A percentile compares a stretch with the other conserved stretches of the same genome.
Evolutionary conservation across 2,888 invertebrate genomes (phyloP).

Genomic region (Patella depressa): DNA sequence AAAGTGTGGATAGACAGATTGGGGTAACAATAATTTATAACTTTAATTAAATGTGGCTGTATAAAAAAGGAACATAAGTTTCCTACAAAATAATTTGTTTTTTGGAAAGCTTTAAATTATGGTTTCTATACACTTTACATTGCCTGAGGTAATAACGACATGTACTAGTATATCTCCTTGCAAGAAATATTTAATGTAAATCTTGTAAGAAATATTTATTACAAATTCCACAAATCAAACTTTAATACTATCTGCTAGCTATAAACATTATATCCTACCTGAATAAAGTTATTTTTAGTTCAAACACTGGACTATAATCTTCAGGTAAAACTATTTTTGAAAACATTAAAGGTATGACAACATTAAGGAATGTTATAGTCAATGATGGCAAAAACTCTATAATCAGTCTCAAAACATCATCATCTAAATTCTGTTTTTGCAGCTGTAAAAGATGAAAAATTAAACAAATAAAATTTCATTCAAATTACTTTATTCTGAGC

Average conservation of each 20-base stretch:
- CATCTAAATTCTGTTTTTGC: constrained; percentile 40
- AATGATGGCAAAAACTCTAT: constrained; percentile 84
- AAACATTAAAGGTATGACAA: constrained; percentile 82
- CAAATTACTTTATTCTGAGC: too few species aligned
- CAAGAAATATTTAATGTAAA: too few species aligned
- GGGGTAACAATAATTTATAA: neutral
- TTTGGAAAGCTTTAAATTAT: too few species aligned
- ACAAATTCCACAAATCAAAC: too few species aligned
- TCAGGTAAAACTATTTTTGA: constrained; percentile 81
- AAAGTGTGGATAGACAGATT: neutral
- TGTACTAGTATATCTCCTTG: too few species aligned
- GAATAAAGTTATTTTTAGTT: constrained; percentile 80
- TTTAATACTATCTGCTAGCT: too few species aligned
- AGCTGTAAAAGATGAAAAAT: neutral
- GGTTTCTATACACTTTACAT: too few species aligned
- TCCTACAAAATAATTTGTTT: too few species aligned
- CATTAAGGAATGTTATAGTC: constrained; percentile 82
- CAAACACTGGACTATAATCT: constrained; percentile 80
- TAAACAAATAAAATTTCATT: too few species aligned
- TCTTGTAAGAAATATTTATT: too few species aligned
- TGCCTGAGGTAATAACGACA: too few species aligned
- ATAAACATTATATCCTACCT: constrained; percentile 69
- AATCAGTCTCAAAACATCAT: constrained; percentile 71
- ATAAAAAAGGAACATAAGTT: too few species aligned
- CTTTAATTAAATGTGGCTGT: neutral